Conservation (phyloP, 2,797 vertebrate genomes). For the Syndactyla subalaris region DNA sequence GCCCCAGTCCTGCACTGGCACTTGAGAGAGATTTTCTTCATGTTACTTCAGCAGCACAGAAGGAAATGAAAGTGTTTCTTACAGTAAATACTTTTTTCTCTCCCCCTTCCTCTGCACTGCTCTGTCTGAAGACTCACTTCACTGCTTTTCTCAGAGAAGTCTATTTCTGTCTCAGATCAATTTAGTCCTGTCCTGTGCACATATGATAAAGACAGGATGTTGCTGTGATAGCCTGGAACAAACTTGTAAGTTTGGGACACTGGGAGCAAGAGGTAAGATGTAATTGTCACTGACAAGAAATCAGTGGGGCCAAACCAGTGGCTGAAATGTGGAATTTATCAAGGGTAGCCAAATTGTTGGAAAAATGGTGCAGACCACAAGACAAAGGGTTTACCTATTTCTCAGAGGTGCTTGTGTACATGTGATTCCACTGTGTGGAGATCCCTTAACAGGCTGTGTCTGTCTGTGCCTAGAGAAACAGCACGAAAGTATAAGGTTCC, state of each 20-base stretch:
- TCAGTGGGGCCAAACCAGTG: background rate
- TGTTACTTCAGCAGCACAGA: constrained; percentile 16
- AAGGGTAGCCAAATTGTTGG: background rate
- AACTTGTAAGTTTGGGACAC: background rate
- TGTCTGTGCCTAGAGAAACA: background rate
- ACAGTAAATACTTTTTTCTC: constrained; percentile 49
- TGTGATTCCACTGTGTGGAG: fast-evolving
- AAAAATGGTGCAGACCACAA: background rate
- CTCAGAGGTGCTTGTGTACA: background rate
- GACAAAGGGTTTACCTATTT: background rate
- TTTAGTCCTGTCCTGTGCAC: background rate
- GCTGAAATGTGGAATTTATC: background rate
- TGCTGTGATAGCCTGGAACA: background rate
- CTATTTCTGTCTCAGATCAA: constrained; percentile 64
- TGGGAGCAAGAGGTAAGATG: background rate
- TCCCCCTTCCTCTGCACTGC: constrained; percentile 12
- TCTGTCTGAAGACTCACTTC: constrained; percentile 54
- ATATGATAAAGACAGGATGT: background rate
- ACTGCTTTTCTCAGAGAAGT: constrained; percentile 48
- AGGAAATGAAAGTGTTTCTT: constrained; percentile 67
- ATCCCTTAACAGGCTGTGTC: background rate
- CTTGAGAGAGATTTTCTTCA: constrained; percentile 18
- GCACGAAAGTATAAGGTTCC: fast-evolving
- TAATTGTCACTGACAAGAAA: background rate
- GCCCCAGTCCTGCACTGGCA: background rate